Evolutionary conservation across 23 tunicate species (phyloP).

Genomic region (Pegea sp.): DNA sequence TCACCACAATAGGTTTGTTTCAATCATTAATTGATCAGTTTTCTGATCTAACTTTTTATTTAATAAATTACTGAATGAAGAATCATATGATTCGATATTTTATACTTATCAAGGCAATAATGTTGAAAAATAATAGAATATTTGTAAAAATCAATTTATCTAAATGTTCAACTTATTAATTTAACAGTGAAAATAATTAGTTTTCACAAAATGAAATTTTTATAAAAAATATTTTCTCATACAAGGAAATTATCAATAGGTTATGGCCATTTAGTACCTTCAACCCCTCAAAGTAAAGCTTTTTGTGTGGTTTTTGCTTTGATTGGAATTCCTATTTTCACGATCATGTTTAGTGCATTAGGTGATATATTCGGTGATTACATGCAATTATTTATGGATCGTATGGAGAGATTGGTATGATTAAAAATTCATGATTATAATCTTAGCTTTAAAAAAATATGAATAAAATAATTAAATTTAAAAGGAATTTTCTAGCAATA

Average conservation of each 20-base stretch:
- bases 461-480: no score
- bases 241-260: slow-evolving; percentile 9
- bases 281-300: slow-evolving; percentile 13
- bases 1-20: slow-evolving; percentile 52
- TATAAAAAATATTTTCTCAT: not conserved
- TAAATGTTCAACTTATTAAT: no score
- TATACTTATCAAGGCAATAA: not conserved
- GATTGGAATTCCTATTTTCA: slow-evolving; percentile 58
- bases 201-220: no score
- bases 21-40: no score
- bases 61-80: no score
- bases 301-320: slow-evolving; percentile 46
- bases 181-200: no score
- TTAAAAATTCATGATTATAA: no score
- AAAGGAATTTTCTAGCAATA: no score
- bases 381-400: not conserved
- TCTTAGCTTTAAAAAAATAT: no score
- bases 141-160: no score
- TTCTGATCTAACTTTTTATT: no score
- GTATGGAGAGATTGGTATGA: not conserved
- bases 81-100: no score
- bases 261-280: slow-evolving; percentile 51
- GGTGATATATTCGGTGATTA: slow-evolving; percentile 1
- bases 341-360: slow-evolving; percentile 30
- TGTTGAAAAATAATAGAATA: not conserved